Conservation (phyloP, 2,888 invertebrate species). For the Heterodera filipjevi region DNA sequence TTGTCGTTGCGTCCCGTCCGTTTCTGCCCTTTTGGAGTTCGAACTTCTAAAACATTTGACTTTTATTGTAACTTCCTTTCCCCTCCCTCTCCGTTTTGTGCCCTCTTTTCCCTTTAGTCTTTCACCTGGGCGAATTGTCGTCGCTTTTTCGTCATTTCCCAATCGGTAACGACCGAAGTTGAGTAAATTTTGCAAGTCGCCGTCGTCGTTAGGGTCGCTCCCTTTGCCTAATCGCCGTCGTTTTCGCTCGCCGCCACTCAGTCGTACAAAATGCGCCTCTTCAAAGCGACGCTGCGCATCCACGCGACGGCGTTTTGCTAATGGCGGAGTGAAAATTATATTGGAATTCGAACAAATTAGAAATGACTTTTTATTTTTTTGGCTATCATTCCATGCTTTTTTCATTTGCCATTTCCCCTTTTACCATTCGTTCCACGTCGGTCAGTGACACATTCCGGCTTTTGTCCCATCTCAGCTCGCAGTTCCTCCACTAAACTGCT, state of each 20-base stretch:
- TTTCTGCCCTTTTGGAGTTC: background rate
- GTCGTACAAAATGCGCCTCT: slow-evolving; percentile 1
- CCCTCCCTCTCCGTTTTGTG: background rate
- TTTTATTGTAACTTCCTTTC: background rate
- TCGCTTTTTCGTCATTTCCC: background rate
- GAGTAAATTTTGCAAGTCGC: background rate
- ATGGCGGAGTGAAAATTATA: no score
- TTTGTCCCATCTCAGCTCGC: background rate
- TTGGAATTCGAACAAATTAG: no score
- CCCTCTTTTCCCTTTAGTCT: background rate
- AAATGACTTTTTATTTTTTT: no score
- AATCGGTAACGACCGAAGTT: background rate
- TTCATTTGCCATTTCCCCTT: background rate
- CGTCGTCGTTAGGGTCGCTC: background rate
- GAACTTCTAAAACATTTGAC: background rate
- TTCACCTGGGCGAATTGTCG: background rate
- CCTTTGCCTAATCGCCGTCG: background rate
- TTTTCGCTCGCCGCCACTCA: background rate
- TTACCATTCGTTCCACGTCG: background rate
- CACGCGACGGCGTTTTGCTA: background rate
- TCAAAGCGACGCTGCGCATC: slow-evolving; percentile 12
- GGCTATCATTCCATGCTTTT: background rate
- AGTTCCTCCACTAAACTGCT: background rate
- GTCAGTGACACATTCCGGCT: background rate
- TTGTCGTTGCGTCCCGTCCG: background rate